Evolutionary conservation across 2,797 vertebrate genomes (phyloP).

Genomic region (Rachycentron canadum): DNA sequence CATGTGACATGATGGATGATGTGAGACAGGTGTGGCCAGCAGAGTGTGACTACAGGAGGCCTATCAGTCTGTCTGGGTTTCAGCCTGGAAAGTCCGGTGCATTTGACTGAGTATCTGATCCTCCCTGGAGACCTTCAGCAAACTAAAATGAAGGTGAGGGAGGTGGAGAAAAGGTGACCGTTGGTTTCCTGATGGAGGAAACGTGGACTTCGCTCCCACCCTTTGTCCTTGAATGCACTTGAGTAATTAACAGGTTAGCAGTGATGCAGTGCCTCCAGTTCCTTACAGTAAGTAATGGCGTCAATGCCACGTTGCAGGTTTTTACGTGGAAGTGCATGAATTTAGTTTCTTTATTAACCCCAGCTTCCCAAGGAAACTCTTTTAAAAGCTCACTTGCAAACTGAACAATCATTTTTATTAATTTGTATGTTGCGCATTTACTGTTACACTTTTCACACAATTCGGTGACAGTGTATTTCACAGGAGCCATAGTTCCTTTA

Average conservation of each 20-base stretch:
- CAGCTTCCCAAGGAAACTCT: background rate
- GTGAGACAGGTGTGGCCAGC: conserved; percentile 75
- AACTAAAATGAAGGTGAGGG: background rate
- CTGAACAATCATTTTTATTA: background rate
- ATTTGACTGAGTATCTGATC: conserved; percentile 70
- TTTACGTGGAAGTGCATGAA: background rate
- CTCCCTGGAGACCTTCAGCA: conserved; percentile 67
- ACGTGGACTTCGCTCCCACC: background rate
- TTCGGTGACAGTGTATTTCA: background rate
- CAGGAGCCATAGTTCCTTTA: background rate
- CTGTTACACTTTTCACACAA: background rate
- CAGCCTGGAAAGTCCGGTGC: conserved; percentile 86
- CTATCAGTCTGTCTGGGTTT: conserved; percentile 34
- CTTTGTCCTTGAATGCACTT: background rate
- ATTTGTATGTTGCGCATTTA: no score
- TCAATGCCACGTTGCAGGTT: background rate
- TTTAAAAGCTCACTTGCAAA: background rate
- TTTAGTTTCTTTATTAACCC: background rate
- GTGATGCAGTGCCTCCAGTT: background rate
- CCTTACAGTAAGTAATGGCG: background rate
- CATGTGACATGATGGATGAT: conserved; percentile 49
- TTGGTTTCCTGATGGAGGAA: conserved; percentile 6
- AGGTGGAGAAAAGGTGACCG: conserved; percentile 13
- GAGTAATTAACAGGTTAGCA: background rate
- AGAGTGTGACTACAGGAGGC: conserved; percentile 48